A percentile compares a stretch with the other conserved stretches of the same genome.
Evolutionary conservation across 2,113 vertebrate species (phyloP).

Genomic region (Engystomops pustulosus): DNA sequence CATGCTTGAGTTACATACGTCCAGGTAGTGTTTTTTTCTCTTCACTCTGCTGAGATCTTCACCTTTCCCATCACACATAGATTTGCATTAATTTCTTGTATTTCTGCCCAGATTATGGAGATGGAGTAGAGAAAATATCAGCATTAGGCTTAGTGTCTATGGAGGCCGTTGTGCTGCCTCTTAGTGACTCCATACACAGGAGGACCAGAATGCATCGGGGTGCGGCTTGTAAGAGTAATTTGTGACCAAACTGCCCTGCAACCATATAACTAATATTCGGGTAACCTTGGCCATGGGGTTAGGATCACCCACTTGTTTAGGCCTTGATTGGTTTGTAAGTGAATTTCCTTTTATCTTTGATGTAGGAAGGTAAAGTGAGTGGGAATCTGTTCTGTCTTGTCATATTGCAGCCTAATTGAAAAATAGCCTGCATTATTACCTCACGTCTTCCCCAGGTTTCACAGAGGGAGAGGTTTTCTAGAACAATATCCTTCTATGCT

Average conservation of each 20-base stretch:
- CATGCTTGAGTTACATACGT: not conserved
- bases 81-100: too few species aligned
- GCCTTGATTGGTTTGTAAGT: not conserved
- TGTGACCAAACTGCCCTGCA: not conserved
- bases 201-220: slow-evolving; percentile 38
- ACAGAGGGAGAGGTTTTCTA: not conserved
- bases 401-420: not conserved
- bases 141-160: not conserved
- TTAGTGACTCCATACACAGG: not conserved
- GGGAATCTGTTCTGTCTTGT: not conserved
- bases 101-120: not conserved
- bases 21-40: not conserved
- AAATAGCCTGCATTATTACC: not conserved
- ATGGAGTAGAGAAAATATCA: not conserved
- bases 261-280: not conserved
- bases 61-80: not conserved
- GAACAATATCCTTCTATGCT: not conserved
- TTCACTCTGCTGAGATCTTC: not conserved
- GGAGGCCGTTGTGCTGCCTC: slow-evolving; percentile 1
- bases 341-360: not conserved
- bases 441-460: not conserved
- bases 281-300: not conserved
- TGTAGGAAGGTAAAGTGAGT: not conserved
- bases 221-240: not conserved
- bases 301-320: not conserved